These are phyloP conservation scores for Strix aluco DNA, from an alignment of 2,113 vertebrate species.

Conservation along the genomic window DNA sequence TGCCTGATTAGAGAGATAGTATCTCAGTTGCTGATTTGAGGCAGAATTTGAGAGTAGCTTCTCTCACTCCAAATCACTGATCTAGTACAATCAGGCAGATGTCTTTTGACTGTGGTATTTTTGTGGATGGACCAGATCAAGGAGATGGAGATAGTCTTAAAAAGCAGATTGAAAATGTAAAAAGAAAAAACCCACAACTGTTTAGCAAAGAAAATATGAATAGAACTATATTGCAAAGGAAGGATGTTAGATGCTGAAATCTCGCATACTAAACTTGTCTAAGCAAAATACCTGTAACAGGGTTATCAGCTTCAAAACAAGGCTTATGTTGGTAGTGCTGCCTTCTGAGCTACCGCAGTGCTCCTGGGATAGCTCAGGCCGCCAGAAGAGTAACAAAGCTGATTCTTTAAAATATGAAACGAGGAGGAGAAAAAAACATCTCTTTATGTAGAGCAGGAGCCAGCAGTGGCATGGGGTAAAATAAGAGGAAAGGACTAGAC, in stretches of 20 bases:
- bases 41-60: not conserved
- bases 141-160: not conserved
- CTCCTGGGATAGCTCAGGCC: not conserved
- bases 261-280: not conserved
- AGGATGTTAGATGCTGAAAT: not conserved
- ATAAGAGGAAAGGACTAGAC: not conserved
- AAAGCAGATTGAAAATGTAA: not conserved
- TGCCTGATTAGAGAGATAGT: not conserved
- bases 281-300: not conserved
- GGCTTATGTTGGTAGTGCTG: accelerated
- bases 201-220: not conserved
- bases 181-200: not conserved
- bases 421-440: not conserved
- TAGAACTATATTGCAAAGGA: not conserved
- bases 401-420: not conserved
- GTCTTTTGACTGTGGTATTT: not conserved
- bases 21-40: not conserved
- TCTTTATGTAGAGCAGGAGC: not conserved
- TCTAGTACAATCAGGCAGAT: not conserved
- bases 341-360: not conserved
- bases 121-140: not conserved
- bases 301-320: not conserved
- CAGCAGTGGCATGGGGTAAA: not conserved
- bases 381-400: not conserved
- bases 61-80: not conserved